Evolutionary conservation across 2,888 invertebrate species (phyloP), one percentile per base, ranked within the genome.

Genomic region (Argyra leucocephala): DNA sequence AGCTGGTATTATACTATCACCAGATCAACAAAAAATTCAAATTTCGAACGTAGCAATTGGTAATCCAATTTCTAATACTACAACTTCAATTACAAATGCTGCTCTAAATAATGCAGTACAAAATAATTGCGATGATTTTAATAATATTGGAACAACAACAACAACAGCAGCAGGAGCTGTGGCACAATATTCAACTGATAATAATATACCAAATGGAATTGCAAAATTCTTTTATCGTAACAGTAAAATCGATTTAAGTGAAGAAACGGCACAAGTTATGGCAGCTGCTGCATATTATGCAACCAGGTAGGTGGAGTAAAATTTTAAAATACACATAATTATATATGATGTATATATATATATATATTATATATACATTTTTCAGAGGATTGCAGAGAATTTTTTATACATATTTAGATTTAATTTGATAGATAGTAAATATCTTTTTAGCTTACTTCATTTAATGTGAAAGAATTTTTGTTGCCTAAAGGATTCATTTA

Each of bases 211-310:
- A 66, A 72, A 71, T 61, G 73, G 72, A 23, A 71, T 73, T 6
- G 73, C 75, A 6, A 74, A 73, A 68, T 72, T 74, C 63, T 73
- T 72, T 10, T 74, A 74, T 71, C 70, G 76, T 57, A 75, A 75
- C 69, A 73, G 74, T 66, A 74, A 76, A 70, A 76, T 75, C 68
- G 75, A 76, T 71, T 73, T 76, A 65, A 74, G 74, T 68, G 69
- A 74, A 67, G 75, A 76, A 69, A 76, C 76, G 63, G 75, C 75
- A 3, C 75, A 75, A 64, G 75, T 75, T 6, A 74, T 76, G 73
- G 76, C 75, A 31, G 75, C 75, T 31, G 76, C 76, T 62, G 74
- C 74, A 67, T 75, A 75, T 69, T 76, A 75, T 72, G 76, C 76
- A 48, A 48, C 48, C 64, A 75, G 75, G 76, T 76, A 48, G 48